Conservation (phyloP, 2,888 invertebrate genomes). For the Hirtodrosophila confusa region DNA sequence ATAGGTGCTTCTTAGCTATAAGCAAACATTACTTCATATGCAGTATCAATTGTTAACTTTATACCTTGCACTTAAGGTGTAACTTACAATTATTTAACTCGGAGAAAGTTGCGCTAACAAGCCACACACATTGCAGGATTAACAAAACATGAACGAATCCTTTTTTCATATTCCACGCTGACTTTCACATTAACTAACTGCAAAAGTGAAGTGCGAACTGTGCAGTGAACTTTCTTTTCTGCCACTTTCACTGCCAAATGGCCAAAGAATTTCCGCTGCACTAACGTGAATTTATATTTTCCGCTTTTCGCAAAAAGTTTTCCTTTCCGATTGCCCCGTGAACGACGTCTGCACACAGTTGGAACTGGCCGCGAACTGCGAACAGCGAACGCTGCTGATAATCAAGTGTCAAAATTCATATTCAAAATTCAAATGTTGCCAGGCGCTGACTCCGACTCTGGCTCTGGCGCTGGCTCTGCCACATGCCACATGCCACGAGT, state of each 20-base stretch:
- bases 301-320: constrained; percentile 40
- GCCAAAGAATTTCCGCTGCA: constrained; percentile 61
- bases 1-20: too few species aligned
- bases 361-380: constrained; percentile 68
- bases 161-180: constrained; percentile 53
- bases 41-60: too few species aligned
- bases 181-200: constrained; percentile 45
- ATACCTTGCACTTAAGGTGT: neutral
- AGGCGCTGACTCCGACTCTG: constrained; percentile 31
- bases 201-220: constrained; percentile 16
- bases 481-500: constrained; percentile 13
- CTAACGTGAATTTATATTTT: constrained; percentile 53
- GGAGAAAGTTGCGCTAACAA: constrained; percentile 71
- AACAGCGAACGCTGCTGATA: constrained; percentile 62
- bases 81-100: constrained; percentile 83
- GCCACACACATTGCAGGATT: constrained; percentile 55
- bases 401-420: constrained; percentile 80
- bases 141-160: constrained; percentile 40
- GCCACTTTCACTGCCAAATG: constrained; percentile 66
- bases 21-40: too few species aligned
- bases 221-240: constrained; percentile 46
- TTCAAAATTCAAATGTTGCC: constrained; percentile 76
- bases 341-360: constrained; percentile 67
- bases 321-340: constrained; percentile 49
- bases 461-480: constrained; percentile 7